These are phyloP conservation scores for Plebejus anna DNA, from an alignment of 2,888 invertebrate species.

Conservation along the genomic window DNA sequence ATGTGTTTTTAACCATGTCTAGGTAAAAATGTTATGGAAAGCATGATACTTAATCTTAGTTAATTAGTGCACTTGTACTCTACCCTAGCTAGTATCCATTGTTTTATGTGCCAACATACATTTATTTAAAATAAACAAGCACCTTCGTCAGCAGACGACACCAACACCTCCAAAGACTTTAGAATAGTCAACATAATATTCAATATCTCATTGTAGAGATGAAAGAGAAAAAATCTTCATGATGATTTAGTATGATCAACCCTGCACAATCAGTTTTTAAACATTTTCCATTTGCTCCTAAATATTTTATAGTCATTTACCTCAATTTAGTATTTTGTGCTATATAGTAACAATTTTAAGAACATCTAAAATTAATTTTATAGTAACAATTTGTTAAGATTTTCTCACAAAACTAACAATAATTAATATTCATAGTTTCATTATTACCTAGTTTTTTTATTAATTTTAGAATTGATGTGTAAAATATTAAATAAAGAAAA, in stretches of 20 bases:
- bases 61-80: neutral
- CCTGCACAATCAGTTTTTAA: neutral
- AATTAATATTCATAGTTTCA: neutral
- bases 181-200: conserved; percentile 57
- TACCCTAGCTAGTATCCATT: neutral
- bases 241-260: too few species aligned
- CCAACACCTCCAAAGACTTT: conserved; percentile 53
- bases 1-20: too few species aligned
- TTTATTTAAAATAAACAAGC: neutral
- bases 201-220: neutral
- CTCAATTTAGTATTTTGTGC: neutral
- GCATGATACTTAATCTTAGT: too few species aligned
- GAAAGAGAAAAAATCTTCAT: neutral
- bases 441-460: neutral
- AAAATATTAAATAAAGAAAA: neutral
- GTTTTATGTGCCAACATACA: neutral
- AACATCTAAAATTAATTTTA: neutral
- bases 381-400: neutral
- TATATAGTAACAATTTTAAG: neutral
- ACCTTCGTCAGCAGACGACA: conserved; percentile 34
- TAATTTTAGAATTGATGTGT: neutral
- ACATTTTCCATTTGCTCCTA: neutral
- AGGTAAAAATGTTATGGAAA: too few species aligned
- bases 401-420: neutral
- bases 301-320: neutral